A percentile compares a stretch with the other conserved stretches of the same genome.
Conservation (phyloP, 2,113 vertebrate genomes). For the Notothenia rossii region DNA sequence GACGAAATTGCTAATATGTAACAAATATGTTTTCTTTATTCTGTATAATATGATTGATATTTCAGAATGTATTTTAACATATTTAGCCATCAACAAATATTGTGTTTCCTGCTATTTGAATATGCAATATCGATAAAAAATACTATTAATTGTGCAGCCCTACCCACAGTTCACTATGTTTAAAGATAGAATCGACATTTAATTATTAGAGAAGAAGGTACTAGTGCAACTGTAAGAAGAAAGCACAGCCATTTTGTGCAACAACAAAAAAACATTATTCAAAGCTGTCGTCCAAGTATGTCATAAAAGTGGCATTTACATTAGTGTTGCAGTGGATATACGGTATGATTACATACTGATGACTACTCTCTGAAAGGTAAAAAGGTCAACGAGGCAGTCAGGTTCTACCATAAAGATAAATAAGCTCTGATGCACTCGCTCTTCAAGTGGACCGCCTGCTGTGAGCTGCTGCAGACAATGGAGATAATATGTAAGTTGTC, state of each 20-base stretch:
- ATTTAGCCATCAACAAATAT: too few species aligned
- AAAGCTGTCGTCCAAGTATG: slow-evolving; percentile 2
- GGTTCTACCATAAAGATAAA: slow-evolving; percentile 54
- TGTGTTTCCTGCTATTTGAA: too few species aligned
- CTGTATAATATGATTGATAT: too few species aligned
- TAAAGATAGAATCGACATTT: slow-evolving; percentile 18
- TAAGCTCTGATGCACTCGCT: slow-evolving; percentile 26
- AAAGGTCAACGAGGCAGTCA: slow-evolving; percentile 67
- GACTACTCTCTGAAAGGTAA: slow-evolving; percentile 32
- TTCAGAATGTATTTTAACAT: too few species aligned
- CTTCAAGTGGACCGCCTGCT: slow-evolving; percentile 31
- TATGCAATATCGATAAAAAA: too few species aligned
- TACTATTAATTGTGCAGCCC: too few species aligned
- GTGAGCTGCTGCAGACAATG: slow-evolving; percentile 6
- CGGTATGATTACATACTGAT: slow-evolving; percentile 44
- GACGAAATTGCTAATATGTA: too few species aligned
- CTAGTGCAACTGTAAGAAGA: neutral
- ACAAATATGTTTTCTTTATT: too few species aligned
- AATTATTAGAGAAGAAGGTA: too few species aligned
- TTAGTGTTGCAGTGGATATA: slow-evolving; percentile 31
- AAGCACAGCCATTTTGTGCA: slow-evolving; percentile 40
- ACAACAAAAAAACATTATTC: slow-evolving; percentile 30
- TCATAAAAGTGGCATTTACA: slow-evolving; percentile 36
- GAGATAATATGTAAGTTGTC: slow-evolving; percentile 46
- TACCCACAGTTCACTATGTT: neutral